Evolutionary conservation across 2,113 vertebrate genomes (phyloP), one percentile per base, ranked within the genome.

Genomic region (Pteropus alecto): DNA sequence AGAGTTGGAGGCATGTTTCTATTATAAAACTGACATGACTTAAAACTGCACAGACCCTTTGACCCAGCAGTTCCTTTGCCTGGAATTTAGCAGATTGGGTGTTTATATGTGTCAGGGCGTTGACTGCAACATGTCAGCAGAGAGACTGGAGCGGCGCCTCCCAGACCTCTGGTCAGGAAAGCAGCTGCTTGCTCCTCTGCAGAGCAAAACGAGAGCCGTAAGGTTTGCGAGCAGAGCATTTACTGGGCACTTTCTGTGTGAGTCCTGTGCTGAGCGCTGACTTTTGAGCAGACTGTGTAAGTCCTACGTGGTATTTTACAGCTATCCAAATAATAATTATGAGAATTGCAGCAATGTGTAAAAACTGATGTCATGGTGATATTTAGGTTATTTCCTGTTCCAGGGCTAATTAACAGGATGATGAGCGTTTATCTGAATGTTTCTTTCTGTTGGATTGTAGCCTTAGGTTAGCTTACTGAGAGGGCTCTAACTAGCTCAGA

Each of bases 151-250:
- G 35, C 11, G 15, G 1, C 22, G 19, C 19, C 58, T 68, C 63
- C 58, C 7, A 6, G 16, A 15, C 54, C 30, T 0, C 0, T 7
- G 4, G 35, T 30, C 2, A 6, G 51, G 26, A 18, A 16, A 95
- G 16, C 28, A 54, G 41, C 79, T 28, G 0, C 46, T 15, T 46
- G 33, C 19, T 10, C 46, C 56, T 81, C 63, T 43, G 33, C 19
- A 38, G 10, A 28, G 35, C 19, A 38, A 10, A 22, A 7, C 1
- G 6, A 41, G 3, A 61, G 5, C 4, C 2, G 5, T 18, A 3
- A 13, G 19, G 12, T 26, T 61, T 68, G 30, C 46, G 13, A 3
- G 18, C 63, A 21, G 18, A 28, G 22, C 19, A 15, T 26, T 54
- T 54, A 14, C 4, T 67, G 30, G 24, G 35, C 21, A 2, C 51